phyloP scores from a whole-genome alignment of 37 sponge, comb jelly and placozoan genomes.

The Beroe forskalii region DNA sequence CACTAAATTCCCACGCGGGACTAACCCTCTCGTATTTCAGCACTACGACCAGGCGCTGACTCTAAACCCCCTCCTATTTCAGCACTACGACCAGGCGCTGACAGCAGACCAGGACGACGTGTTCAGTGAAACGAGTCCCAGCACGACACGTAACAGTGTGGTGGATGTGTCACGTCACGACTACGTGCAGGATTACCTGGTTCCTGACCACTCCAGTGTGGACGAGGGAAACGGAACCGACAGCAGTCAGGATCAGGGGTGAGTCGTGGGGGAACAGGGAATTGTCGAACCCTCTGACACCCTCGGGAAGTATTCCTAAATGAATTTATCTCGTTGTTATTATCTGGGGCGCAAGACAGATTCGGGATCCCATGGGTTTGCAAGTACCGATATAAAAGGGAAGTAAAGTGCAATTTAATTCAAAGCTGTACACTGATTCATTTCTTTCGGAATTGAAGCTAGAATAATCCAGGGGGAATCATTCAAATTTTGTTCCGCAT shows the following conservation, averaged over 20 bases:
- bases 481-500: too few relatives aligned
- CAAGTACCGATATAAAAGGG: too few relatives aligned
- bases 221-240: constrained; percentile 64
- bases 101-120: constrained; percentile 61
- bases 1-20: background rate
- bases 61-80: background rate
- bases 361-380: too few relatives aligned
- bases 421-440: too few relatives aligned
- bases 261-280: too few relatives aligned
- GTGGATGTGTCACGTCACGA: constrained; percentile 24
- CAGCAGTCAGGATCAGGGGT: constrained; percentile 60
- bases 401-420: too few relatives aligned
- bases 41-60: background rate
- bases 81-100: constrained; percentile 54
- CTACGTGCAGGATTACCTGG: constrained; percentile 63
- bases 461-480: too few relatives aligned
- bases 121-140: constrained; percentile 29
- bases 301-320: too few relatives aligned
- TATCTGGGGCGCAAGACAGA: too few relatives aligned
- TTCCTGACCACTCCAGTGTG: constrained; percentile 50
- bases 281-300: too few relatives aligned
- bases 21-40: background rate
- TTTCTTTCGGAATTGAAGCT: too few relatives aligned
- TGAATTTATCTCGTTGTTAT: too few relatives aligned
- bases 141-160: constrained; percentile 37